Evolutionary conservation across 2,113 vertebrate species (phyloP).

Genomic region (Chlorocebus sabaeus): DNA sequence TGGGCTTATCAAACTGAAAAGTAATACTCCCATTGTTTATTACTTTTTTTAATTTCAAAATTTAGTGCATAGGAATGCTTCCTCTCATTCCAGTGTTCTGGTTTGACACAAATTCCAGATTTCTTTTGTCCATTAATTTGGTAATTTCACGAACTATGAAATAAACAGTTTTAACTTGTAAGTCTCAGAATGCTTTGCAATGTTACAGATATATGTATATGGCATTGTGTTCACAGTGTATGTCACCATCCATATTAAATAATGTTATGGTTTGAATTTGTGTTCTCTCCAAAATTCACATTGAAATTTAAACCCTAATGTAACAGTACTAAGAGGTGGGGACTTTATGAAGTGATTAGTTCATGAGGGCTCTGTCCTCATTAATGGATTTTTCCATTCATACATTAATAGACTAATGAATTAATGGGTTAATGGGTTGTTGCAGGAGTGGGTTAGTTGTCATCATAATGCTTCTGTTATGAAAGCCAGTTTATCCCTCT

Average conservation of each 20-base stretch:
- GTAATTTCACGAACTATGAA: background rate
- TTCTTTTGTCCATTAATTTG: background rate
- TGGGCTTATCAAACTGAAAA: background rate
- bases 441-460: background rate
- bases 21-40: background rate
- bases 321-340: background rate
- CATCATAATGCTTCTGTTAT: background rate
- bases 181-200: background rate
- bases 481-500: background rate
- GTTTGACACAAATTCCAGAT: background rate
- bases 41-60: background rate
- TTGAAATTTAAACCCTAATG: background rate
- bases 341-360: background rate
- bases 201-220: background rate
- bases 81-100: background rate
- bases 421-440: background rate
- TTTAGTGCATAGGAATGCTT: background rate
- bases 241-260: background rate
- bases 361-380: background rate
- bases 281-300: background rate
- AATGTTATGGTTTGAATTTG: background rate
- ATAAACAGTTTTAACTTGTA: background rate
- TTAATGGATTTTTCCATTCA: background rate
- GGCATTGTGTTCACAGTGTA: background rate
- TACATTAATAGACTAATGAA: background rate